Base-by-base conservation (phyloP, 2,888 invertebrate species). In the Trisateles emortualis region DNA sequence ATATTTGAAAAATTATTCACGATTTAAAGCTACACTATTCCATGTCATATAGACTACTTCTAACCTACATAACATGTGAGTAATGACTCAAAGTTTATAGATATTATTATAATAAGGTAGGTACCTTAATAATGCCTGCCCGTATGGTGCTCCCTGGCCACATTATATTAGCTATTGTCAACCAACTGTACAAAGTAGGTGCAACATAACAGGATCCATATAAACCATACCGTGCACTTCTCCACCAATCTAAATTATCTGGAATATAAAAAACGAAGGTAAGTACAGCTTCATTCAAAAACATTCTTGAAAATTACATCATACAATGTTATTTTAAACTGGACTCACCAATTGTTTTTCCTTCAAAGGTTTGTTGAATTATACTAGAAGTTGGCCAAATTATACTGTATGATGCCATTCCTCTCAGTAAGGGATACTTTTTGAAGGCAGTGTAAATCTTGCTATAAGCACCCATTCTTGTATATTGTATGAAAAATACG, bases 151-250 rank as follows among this genome's bases (percentile, higher is more conserved):
- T 94, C 42, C 95, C 94, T 16, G 97, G 97, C 96, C 96, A 97
- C 83, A 97, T 91, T 45, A 94, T 92, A 68, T 94, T 95, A n/a
- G 96, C 96, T 44, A 96, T 84, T 79, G 95, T 95, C 40, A 98
- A 90, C 97, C 97, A 97, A 50, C 94, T 94, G 76, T 96, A 97
- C 0, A 97, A 86, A 3, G 96, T 96, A 10, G 97, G 97, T 0
- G 97, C 97, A 14, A 96, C 96, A 83, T 96, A 96, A 41, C 96
- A 94, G 6, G 96, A 95, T n/a, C 97, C 97, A 83, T 96, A 97
- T 43, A 97, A 74, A 74, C 96, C 95, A 87, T 96, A 97, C 57
- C 97, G 93, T 30, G 95, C 85, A 63, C 95, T 95, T 78, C 96
- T 94, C 84, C 88, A 93, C 95, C 95, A 95, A 74, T 96, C 95